phyloP scores from a whole-genome alignment of 2,888 invertebrate genomes.

The Apotomis turbidana region DNA sequence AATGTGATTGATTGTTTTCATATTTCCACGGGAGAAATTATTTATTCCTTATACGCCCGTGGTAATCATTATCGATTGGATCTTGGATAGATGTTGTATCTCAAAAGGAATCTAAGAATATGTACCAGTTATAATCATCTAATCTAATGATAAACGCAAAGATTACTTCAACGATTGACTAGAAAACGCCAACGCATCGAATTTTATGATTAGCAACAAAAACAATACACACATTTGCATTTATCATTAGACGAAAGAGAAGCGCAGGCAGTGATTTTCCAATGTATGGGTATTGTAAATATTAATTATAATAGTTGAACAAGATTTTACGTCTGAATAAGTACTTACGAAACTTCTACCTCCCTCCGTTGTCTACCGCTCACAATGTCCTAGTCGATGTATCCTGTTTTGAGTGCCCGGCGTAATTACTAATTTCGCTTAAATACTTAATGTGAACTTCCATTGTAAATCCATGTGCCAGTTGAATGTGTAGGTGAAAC shows the following conservation, averaged over 20 bases:
- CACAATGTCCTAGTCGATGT: slow-evolving; percentile 21
- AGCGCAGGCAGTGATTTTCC: background rate
- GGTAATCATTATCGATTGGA: background rate
- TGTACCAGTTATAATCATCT: background rate
- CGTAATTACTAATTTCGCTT: background rate
- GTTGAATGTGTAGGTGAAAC: background rate
- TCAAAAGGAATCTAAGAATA: background rate
- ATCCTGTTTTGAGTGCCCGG: slow-evolving; percentile 5
- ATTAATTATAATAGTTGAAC: background rate
- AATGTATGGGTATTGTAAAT: slow-evolving; percentile 9
- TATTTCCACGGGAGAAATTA: background rate
- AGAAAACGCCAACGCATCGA: background rate
- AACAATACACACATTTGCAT: background rate
- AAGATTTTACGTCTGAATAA: background rate
- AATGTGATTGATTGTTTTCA: background rate
- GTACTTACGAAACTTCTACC: slow-evolving; percentile 2
- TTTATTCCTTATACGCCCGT: background rate
- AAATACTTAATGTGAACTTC: slow-evolving; percentile 3
- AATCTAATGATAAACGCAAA: background rate
- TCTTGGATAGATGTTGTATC: background rate
- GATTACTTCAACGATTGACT: background rate
- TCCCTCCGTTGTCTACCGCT: slow-evolving; percentile 21
- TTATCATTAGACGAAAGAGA: background rate
- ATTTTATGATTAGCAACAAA: background rate
- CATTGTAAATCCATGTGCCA: slow-evolving; percentile 17